A percentile compares a stretch with the other conserved stretches of the same genome.
phyloP scores from a whole-genome alignment of 2,888 invertebrate species.

The Timema podura region DNA sequence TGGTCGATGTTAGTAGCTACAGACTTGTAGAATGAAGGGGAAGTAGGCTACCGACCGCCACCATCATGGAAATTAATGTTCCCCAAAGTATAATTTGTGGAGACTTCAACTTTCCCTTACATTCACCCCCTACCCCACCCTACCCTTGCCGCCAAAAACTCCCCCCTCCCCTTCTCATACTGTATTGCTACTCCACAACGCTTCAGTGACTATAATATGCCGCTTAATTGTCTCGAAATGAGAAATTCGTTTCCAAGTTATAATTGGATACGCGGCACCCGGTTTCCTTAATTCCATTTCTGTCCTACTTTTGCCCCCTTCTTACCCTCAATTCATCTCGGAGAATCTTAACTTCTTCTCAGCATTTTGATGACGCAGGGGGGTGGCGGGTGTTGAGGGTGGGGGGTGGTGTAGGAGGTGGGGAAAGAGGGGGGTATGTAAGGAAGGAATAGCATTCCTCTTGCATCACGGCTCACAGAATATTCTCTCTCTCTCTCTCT shows the following conservation, averaged over 20 bases:
- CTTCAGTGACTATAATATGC: slow-evolving; percentile 50
- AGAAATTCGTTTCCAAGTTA: slow-evolving; percentile 55
- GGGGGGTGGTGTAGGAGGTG: background rate
- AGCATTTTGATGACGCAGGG: slow-evolving; percentile 29
- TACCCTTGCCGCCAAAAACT: slow-evolving; percentile 33
- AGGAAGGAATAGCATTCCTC: slow-evolving; percentile 26
- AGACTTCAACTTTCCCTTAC: slow-evolving; percentile 36
- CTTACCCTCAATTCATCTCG: slow-evolving; percentile 32
- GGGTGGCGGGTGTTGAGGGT: background rate
- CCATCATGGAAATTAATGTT: slow-evolving; percentile 52
- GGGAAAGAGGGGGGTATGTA: background rate
- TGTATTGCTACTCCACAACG: slow-evolving; percentile 44
- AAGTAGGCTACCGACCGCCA: background rate
- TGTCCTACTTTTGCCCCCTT: slow-evolving; percentile 26
- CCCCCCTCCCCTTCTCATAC: slow-evolving; percentile 29
- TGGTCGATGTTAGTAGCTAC: background rate
- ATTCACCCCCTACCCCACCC: slow-evolving; percentile 8
- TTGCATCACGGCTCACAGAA: background rate
- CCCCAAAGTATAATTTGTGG: slow-evolving; percentile 53
- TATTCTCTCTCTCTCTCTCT: slow-evolving; percentile 21
- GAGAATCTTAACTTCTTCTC: slow-evolving; percentile 26
- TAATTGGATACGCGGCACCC: slow-evolving; percentile 50
- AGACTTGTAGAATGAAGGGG: background rate
- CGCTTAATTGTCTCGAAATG: slow-evolving; percentile 54
- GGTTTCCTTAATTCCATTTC: slow-evolving; percentile 34